Evolutionary conservation across 2,113 vertebrate species (phyloP).

Genomic region (Pseudonaja textilis): DNA sequence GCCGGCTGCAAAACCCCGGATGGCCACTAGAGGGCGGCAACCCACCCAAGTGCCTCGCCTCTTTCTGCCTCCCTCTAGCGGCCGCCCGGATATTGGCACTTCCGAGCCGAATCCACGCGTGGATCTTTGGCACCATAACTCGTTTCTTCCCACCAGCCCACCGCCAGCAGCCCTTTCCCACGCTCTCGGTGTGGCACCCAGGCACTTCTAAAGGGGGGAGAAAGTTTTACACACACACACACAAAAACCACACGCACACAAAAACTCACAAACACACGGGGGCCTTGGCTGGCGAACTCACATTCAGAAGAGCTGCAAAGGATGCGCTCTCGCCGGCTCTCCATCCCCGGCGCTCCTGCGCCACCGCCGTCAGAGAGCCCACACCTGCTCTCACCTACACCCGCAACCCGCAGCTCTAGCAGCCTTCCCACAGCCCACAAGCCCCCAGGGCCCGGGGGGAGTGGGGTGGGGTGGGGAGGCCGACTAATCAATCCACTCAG

Average conservation of each 20-base stretch:
- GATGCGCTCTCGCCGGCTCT: background rate
- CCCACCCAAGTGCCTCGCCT: background rate
- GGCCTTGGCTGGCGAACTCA: background rate
- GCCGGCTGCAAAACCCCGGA: background rate
- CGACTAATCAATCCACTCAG: background rate
- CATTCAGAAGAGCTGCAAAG: background rate
- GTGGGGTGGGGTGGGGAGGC: too few relatives aligned
- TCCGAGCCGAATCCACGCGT: background rate
- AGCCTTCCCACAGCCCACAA: background rate
- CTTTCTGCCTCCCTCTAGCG: background rate
- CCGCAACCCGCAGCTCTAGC: background rate
- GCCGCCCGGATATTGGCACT: background rate
- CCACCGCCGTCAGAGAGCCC: background rate
- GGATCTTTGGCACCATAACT: fast-evolving
- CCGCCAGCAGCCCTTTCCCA: background rate
- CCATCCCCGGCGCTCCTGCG: background rate
- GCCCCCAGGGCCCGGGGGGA: background rate
- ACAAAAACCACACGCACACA: too few relatives aligned
- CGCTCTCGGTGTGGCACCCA: background rate
- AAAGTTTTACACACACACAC: background rate
- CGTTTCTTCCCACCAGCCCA: too few relatives aligned
- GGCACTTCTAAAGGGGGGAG: background rate
- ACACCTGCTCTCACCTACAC: background rate
- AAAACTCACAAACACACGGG: too few relatives aligned
- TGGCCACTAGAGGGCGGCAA: background rate